Base-by-base conservation (phyloP, 2,113 vertebrate species). In the Bubo bubo region DNA sequence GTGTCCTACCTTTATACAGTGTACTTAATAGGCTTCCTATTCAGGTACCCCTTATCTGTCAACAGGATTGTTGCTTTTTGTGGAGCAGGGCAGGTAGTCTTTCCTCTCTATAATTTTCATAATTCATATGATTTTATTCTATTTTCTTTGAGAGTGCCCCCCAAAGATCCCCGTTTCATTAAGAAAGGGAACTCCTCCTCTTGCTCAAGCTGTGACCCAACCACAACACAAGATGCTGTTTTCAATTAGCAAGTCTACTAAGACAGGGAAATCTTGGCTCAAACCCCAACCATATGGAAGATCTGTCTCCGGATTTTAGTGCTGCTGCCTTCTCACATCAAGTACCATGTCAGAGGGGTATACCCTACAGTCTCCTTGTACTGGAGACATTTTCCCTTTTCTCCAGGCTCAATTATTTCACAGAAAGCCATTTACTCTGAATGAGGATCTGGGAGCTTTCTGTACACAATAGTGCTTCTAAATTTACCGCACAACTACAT, bases 161-260 rank as follows among this genome's bases (percentile, higher is more conserved):
- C 5, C 15, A 71, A 75, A 87, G 30, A 75, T 82, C 20, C 39
- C 6, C 0, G 3, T 47, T 82, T 56, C 66, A 75, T 14, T 30
- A 14, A 72, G 56, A 85, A 81, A 82, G 32, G 50, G 67, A 92
- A 95, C 71, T 96, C 47, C 39, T 77, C 9, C 30, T 77, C 68
- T 64, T 93, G 73, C 60, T 81, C 1, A 4, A 94, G 75, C 60
- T 87, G 56, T 35, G 43, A 95, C 70, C 28, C 60, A 91, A 66
- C 15, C 56, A 75, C 66, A 94, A 79, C 28, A 58, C 26, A 76
- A 84, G 75, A 91, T 56, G 68, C 49, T 84, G 56, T 63, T 94
- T 90, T 79, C 81, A 87, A 90, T 85, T 91, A 94, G 47, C 32
- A 82, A 52, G 92, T 72, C 80, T 82, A 85, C 47, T 56, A 67